Evolutionary conservation across 2,888 invertebrate genomes (phyloP).

Genomic region (Oscheius sp.): DNA sequence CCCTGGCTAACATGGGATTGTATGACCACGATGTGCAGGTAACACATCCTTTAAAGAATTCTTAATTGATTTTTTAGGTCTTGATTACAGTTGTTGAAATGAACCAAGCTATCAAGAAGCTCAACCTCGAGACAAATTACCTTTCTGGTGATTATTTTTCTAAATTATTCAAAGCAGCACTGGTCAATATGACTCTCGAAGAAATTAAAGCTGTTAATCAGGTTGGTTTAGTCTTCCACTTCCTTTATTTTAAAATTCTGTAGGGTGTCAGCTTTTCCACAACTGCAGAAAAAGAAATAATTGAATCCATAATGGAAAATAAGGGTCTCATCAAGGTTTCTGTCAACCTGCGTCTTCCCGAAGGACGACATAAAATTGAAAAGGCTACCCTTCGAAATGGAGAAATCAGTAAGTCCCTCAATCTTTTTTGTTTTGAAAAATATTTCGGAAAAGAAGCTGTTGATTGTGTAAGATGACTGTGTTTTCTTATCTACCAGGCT

Average conservation of each 20-base stretch:
- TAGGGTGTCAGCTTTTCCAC: constrained; percentile 71
- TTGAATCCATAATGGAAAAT: constrained; percentile 67
- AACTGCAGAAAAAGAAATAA: constrained; percentile 70
- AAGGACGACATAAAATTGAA: constrained; percentile 71
- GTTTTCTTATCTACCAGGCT: no score
- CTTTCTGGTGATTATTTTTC: constrained; percentile 86
- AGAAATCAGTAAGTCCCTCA: constrained; percentile 64
- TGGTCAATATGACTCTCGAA: constrained; percentile 87
- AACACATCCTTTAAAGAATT: neutral
- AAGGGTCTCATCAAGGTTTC: constrained; percentile 69
- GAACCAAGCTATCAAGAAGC: constrained; percentile 74
- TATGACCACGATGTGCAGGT: constrained; percentile 86
- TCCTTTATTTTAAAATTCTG: neutral
- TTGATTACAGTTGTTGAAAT: constrained; percentile 79
- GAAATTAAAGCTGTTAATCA: constrained; percentile 97
- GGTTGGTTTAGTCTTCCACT: constrained; percentile 72
- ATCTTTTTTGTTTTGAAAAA: neutral
- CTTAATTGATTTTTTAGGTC: constrained; percentile 72
- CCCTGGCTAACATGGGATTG: constrained; percentile 92
- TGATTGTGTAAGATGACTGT: neutral
- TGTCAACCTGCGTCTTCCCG: constrained; percentile 70
- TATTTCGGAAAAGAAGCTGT: neutral
- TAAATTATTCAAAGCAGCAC: constrained; percentile 85
- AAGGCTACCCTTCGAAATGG: constrained; percentile 70
- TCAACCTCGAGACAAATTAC: constrained; percentile 87